Evolutionary conservation across 2,797 vertebrate genomes (phyloP).

Genomic region (Xyrichtys novacula): DNA sequence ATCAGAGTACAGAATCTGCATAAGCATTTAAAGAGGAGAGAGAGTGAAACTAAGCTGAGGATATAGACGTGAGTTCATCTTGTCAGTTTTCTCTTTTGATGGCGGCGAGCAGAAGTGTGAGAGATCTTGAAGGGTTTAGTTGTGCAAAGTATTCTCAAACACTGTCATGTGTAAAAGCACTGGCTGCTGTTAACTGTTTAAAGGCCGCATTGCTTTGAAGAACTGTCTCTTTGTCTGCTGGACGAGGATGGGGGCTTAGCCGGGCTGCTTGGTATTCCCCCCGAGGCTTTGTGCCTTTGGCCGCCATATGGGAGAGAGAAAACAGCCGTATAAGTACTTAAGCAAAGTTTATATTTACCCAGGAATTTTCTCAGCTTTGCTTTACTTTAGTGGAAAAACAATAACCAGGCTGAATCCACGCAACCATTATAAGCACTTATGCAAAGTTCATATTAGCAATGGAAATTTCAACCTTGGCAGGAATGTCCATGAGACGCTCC

Average conservation of each 20-base stretch:
- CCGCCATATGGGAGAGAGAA: constrained; percentile 84
- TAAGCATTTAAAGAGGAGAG: no score
- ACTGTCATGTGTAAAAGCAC: constrained; percentile 60
- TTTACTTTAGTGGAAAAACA: constrained; percentile 87
- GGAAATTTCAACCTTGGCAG: constrained; percentile 87
- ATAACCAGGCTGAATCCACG: constrained; percentile 82
- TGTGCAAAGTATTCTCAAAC: constrained; percentile 81
- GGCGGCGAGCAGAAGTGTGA: constrained; percentile 43
- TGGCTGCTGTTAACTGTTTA: constrained; percentile 74
- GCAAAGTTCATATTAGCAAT: constrained; percentile 91
- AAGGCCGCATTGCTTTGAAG: constrained; percentile 81
- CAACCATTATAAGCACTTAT: constrained; percentile 86
- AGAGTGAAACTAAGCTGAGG: neutral
- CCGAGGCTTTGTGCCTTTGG: constrained; percentile 82
- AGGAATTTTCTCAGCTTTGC: constrained; percentile 86
- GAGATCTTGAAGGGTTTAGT: constrained; percentile 63
- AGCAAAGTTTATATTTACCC: constrained; percentile 89
- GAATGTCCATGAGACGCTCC: constrained; percentile 66
- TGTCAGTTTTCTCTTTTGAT: constrained; percentile 41
- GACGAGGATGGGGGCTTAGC: constrained; percentile 72
- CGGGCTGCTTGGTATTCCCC: constrained; percentile 83
- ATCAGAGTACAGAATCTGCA: no score
- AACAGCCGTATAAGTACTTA: constrained; percentile 86
- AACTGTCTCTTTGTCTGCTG: constrained; percentile 76
- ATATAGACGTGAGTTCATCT: constrained; percentile 43